Evolutionary conservation across 1,140 invertebrate genomes (phyloP).

Genomic region (Heterodera carotae): DNA sequence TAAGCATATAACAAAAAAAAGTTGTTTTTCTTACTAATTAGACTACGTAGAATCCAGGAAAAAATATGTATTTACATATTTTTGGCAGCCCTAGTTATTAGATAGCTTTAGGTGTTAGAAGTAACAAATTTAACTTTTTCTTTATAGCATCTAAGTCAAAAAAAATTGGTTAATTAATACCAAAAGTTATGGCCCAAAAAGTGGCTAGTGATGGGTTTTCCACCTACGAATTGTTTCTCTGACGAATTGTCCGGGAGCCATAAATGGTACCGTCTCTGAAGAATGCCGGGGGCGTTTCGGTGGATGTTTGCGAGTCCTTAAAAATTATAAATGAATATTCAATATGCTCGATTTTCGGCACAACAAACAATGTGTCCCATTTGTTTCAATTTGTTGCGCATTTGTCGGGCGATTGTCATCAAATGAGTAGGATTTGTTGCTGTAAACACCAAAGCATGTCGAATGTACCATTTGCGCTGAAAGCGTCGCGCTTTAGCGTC

Average conservation of each 20-base stretch:
- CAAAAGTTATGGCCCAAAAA: not conserved
- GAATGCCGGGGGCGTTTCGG: slow-evolving; percentile 9
- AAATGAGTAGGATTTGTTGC: slow-evolving; percentile 21
- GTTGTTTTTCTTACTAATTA: no score
- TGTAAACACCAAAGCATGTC: slow-evolving; percentile 25
- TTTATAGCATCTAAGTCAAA: no score
- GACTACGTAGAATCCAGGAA: no score
- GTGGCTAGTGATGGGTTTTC: no score
- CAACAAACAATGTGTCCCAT: not conserved
- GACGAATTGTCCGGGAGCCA: no score
- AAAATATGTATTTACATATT: no score
- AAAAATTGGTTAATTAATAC: not conserved
- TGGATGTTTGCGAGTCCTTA: slow-evolving; percentile 20
- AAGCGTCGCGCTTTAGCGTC: slow-evolving; percentile 25
- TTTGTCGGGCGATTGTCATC: slow-evolving; percentile 13
- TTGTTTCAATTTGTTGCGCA: not conserved
- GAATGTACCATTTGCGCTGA: slow-evolving; percentile 31
- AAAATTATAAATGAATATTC: no score
- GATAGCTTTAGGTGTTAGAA: no score
- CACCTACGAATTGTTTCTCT: no score
- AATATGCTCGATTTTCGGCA: not conserved
- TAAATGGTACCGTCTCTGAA: slow-evolving; percentile 7
- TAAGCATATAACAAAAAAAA: no score
- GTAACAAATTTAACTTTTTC: no score
- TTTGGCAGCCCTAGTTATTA: no score